Percentiles rank a stretch among this genome's conserved stretches.
These are phyloP conservation scores for Bufo gargarizans DNA, from an alignment of 2,113 vertebrate genomes.

Conservation along the genomic window DNA sequence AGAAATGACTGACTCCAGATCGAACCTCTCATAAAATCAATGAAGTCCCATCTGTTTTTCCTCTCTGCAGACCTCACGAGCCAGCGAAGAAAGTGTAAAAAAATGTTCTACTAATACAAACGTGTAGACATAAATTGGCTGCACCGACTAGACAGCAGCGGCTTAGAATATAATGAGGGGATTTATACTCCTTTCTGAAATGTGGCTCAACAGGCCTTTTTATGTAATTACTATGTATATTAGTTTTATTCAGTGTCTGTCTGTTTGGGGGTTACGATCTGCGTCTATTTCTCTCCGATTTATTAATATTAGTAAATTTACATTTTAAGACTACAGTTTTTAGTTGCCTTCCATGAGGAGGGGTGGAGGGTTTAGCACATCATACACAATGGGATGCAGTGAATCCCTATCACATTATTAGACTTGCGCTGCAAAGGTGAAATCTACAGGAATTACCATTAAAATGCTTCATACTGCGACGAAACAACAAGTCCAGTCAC, in stretches of 20 bases:
- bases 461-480: neutral
- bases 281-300: neutral
- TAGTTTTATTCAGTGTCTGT: conserved; percentile 36
- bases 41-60: conserved; percentile 47
- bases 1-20: conserved; percentile 28
- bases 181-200: conserved; percentile 50
- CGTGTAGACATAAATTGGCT: conserved; percentile 50
- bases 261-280: conserved; percentile 32
- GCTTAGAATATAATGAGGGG: conserved; percentile 54
- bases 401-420: neutral
- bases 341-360: neutral
- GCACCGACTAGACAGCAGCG: conserved; percentile 51
- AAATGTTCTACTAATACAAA: conserved; percentile 42
- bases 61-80: conserved; percentile 24
- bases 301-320: neutral
- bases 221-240: conserved; percentile 48
- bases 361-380: neutral
- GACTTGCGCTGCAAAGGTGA: neutral
- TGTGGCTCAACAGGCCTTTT: conserved; percentile 32
- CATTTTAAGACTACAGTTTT: neutral
- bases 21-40: conserved; percentile 38
- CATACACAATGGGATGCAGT: neutral
- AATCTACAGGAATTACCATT: neutral
- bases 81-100: conserved; percentile 25
- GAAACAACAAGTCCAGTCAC: neutral